Base-by-base conservation (phyloP, 2,113 vertebrate genomes). In the Pelvicachromis taeniatus region DNA sequence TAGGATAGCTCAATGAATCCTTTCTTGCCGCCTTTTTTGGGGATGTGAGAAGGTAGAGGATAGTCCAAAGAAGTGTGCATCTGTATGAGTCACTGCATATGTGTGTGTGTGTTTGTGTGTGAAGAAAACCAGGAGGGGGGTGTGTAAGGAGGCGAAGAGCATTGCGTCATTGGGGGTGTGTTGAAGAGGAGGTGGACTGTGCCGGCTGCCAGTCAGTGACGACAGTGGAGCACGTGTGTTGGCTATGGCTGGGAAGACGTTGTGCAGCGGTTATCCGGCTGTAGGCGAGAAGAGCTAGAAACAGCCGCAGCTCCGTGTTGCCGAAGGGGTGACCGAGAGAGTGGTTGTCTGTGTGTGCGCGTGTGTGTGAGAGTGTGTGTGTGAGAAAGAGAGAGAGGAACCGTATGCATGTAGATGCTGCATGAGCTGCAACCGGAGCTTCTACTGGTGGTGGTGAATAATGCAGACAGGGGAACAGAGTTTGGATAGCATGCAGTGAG, bases 161-260 rank as follows among this genome's bases (percentile, higher is more conserved):
- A 95, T 95, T 95, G 94, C 94, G 92, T 95, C 95, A 95, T 91
- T 56, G 95, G 94, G 93, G 94, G 95, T 95, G 95, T 95, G 94
- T 95, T 81, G 91, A 85, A 77, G 40, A 3, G 95, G 93, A 83
- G 92, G 90, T 91, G 93, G 96, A 96, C 93, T 75, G 89, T 90
- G 95, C 94, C 92, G 90, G 0, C 85, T 97, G 97, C 96, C 97
- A 97, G 90, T 97, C 97, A 97, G 90, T 91, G 93, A 93, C 91
- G 90, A 91, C 88, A 93, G 95, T 87, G 92, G 84, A 96, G 94
- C 97, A 97, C 96, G 96, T 97, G 97, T 91, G 87, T 85, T 13
- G 61, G 93, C 87, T 90, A 92, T 91, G 96, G 93, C 95, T 95
- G 89, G 89, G 87, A 93, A 91, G 95, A 93, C 78, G 81, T 79